Evolutionary conservation across 2,113 vertebrate species (phyloP), one percentile per base, ranked within the genome.

Genomic region (Pseudopipra pipra): DNA sequence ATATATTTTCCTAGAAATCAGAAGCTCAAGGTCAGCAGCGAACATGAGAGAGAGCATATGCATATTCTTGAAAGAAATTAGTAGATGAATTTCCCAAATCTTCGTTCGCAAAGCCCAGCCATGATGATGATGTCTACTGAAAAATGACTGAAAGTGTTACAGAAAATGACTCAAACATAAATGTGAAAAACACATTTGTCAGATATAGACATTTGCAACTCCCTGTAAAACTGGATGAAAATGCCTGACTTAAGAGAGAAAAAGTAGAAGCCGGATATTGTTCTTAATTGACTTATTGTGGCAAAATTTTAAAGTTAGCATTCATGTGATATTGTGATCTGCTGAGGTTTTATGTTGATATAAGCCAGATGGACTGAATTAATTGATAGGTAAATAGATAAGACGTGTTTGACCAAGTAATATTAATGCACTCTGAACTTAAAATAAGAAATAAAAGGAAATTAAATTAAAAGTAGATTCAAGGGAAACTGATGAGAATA

Each of bases 1-100:
- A 78, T 31, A 13, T 86, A 73, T 80, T 88, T 94, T 93, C 63
- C 67, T 90, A 89, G 78, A 94, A 94, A 80, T 85, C 71, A 91
- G 71, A 89, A 78, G 16, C 33, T 94, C 14, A 44, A 1, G 28
- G 39, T 93, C 67, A 87, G 43, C 47, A 72, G 15, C 75, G 33
- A 82, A 67, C 25, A 41, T 43, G 30, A 58, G 43, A 74, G 33
- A 87, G 4, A 83, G 6, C 4, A 70, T 39, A 28, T 2, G 44
- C 3, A 47, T 58, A 28, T 20, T 51, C 46, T 55, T 80, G 43
- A 67, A 67, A 43, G 19, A 74, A 86, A 85, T 67, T 23, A 80
- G 31, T 86, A 88, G 41, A 56, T 61, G 10, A n/a, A 41, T 66
- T 39, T 39, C 39, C 39, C 39, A 39, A 39, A 39, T 39, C 39